Evolutionary conservation across 1,140 invertebrate species (phyloP).

Genomic region (Coenobita brevimanus): DNA sequence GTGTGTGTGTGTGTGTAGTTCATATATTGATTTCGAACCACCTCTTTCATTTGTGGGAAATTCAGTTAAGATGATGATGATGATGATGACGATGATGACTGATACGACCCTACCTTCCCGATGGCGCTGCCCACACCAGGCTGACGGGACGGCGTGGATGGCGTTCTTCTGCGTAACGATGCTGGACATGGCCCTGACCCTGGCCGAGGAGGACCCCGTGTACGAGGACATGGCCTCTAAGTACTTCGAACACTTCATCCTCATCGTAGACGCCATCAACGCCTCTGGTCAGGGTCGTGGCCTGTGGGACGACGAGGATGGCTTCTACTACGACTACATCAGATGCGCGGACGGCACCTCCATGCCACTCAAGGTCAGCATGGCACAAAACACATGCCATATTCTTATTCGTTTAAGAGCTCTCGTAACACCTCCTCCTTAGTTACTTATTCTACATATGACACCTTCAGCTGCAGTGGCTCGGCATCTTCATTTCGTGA

Average conservation of each 20-base stretch:
- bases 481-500: too few relatives aligned
- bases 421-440: too few relatives aligned
- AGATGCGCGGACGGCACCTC: conserved; percentile 68
- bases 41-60: too few relatives aligned
- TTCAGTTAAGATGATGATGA: too few relatives aligned
- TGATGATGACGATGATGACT: too few relatives aligned
- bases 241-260: conserved; percentile 75
- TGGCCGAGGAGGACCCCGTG: conserved; percentile 72
- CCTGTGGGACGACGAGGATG: conserved; percentile 75
- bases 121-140: too few relatives aligned
- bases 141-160: conserved; percentile 75
- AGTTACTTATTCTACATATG: too few relatives aligned
- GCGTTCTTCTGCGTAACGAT: conserved; percentile 74
- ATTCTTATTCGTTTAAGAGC: too few relatives aligned
- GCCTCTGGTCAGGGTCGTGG: conserved; percentile 70
- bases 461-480: too few relatives aligned
- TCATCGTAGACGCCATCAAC: conserved; percentile 74
- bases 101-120: too few relatives aligned
- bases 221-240: conserved; percentile 75
- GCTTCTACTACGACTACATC: conserved; percentile 75
- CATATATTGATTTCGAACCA: background rate
- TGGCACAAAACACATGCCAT: too few relatives aligned
- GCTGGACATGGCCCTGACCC: conserved; percentile 74
- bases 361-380: conserved; percentile 72
- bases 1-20: background rate